Conservation (phyloP, 1,140 invertebrate genomes). For the Listronotus oregonensis region DNA sequence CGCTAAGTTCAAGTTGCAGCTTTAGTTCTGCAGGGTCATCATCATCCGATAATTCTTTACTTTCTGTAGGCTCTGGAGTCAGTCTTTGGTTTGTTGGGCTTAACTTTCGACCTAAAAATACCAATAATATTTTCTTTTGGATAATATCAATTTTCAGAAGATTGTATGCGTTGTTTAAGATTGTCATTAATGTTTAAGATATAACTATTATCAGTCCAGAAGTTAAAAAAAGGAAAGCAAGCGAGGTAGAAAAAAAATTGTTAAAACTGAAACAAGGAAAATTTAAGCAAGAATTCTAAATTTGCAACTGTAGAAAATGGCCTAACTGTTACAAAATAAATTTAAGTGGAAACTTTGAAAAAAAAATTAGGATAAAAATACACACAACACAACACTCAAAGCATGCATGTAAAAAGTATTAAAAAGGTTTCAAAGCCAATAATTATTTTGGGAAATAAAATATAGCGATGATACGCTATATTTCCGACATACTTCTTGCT, state of each 20-base stretch:
- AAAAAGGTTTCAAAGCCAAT: constrained; percentile 5
- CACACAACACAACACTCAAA: constrained; percentile 11
- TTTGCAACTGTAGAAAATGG: constrained; percentile 63
- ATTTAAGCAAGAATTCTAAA: constrained; percentile 30
- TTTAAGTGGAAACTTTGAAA: constrained; percentile 4
- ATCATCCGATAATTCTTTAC: constrained; percentile 76
- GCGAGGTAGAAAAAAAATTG: not conserved
- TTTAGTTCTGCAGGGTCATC: constrained; percentile 77
- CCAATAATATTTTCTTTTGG: too few species aligned
- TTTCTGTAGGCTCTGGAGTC: constrained; percentile 66
- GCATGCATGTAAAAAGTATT: constrained; percentile 14
- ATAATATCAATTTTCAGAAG: too few species aligned
- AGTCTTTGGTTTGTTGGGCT: constrained; percentile 66
- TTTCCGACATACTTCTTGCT: constrained; percentile 72
- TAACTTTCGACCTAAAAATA: constrained; percentile 63
- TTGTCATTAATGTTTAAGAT: too few species aligned
- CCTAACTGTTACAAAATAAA: constrained; percentile 41
- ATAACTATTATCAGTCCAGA: too few species aligned
- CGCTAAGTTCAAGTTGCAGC: constrained; percentile 83
- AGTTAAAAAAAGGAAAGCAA: not conserved
- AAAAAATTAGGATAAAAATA: constrained; percentile 2
- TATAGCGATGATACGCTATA: not conserved
- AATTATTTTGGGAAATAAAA: constrained; percentile 3
- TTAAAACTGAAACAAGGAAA: constrained; percentile 14
- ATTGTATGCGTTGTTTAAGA: too few species aligned